Base-by-base conservation (phyloP, 2,113 vertebrate genomes). In the Passer montanus region DNA sequence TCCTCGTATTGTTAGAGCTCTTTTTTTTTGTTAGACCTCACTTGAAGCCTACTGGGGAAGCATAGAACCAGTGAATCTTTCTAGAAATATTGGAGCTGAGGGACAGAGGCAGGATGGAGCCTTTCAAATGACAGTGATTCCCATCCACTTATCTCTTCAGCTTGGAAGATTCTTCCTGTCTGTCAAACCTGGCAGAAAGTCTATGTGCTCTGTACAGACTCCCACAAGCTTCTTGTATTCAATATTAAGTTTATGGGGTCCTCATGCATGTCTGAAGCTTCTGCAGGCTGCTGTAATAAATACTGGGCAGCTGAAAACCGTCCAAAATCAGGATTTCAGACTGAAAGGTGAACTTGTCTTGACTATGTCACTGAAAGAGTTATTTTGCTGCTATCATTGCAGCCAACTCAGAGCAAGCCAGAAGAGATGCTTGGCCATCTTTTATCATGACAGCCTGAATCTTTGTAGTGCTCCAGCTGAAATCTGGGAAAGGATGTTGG, bases 401-500 rank as follows among this genome's bases (percentile, higher is more conserved):
- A 87, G 49, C 56, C 0, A 0, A 33, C 67, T 53, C 43, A 46
- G 78, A 58, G 49, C 33, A 50, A 89, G 78, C 49, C 70, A 83
- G 63, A 62, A 69, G 22, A 62, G 41, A 24, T 90, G 37, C 41
- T 62, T 55, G 74, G n/a, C 64, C 15, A 12, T 91, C 47, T 90
- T 76, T 94, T 80, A 50, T 83, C 17, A 1, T 66, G 78, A 91
- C 78, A 93, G 59, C 49, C 55, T 69, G 67, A 46, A 69, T 46
- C 41, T 91, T 37, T 82, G 49, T 41, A 81, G 70, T 43, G 13
- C 41, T 77, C 15, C 37, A 93, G 21, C 68, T 97, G 87, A 94
- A 63, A 87, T 78, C 83, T 87, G 80, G 81, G 81, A 79, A 78
- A 95, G 64, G 70, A 55, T 86, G 89, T 89, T 84, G 70, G 50